These are phyloP conservation scores for Macaria notata DNA, from an alignment of 2,888 invertebrate genomes.

Conservation along the genomic window DNA sequence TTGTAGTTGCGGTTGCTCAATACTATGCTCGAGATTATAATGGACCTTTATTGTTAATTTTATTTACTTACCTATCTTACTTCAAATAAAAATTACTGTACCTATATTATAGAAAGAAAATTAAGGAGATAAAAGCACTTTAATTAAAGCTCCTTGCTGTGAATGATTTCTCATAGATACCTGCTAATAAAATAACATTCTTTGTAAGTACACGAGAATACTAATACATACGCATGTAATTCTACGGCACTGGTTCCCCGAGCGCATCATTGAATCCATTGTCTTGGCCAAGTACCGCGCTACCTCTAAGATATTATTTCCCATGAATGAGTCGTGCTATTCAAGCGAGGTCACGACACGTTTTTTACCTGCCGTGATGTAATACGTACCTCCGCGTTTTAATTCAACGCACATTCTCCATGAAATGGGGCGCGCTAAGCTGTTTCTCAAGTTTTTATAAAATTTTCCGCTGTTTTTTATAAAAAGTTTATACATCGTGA, in stretches of 20 bases:
- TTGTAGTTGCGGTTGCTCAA: too few relatives aligned
- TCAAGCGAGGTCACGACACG: conserved; percentile 59
- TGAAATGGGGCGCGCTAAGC: conserved; percentile 19
- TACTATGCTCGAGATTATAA: too few relatives aligned
- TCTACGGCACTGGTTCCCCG: not conserved
- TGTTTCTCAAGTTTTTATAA: conserved; percentile 16
- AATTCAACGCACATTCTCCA: conserved; percentile 48
- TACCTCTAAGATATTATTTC: conserved; percentile 51
- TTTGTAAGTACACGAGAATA: too few relatives aligned
- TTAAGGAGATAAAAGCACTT: too few relatives aligned
- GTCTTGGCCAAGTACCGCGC: conserved; percentile 49
- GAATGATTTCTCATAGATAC: too few relatives aligned
- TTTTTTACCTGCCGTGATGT: conserved; percentile 72
- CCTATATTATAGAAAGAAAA: too few relatives aligned
- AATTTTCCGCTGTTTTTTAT: conserved; percentile 4
- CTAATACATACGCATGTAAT: too few relatives aligned
- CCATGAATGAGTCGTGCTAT: conserved; percentile 67
- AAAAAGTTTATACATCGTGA: conserved; percentile 6
- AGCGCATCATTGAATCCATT: conserved; percentile 44
- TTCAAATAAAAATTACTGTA: too few relatives aligned
- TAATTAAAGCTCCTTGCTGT: too few relatives aligned
- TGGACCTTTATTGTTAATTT: too few relatives aligned
- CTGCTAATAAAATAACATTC: too few relatives aligned
- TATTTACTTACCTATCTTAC: too few relatives aligned
- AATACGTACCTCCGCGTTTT: conserved; percentile 49